phyloP scores from a whole-genome alignment of 1,140 invertebrate genomes.

The Ectropis grisescens region DNA sequence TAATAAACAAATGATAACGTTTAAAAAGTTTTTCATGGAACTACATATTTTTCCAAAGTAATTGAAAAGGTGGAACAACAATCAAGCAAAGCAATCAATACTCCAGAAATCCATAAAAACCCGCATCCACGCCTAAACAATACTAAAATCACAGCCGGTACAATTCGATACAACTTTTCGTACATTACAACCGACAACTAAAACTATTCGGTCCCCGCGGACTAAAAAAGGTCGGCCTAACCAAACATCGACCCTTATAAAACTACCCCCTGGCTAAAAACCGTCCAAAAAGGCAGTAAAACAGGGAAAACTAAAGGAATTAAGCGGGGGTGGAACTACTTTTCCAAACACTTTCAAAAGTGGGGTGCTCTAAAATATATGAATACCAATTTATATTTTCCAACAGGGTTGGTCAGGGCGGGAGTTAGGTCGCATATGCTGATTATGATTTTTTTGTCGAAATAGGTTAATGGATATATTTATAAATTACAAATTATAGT shows the following conservation, averaged over 20 bases:
- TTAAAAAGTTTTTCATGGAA: too few species aligned
- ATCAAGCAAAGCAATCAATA: too few species aligned
- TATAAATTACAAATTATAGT: too few species aligned
- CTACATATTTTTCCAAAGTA: too few species aligned
- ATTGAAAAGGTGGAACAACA: too few species aligned
- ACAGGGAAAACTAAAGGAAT: conserved; percentile 69
- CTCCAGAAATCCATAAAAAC: too few species aligned
- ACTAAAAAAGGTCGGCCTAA: conserved; percentile 62
- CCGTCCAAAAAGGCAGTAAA: conserved; percentile 62
- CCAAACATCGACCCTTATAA: conserved; percentile 66
- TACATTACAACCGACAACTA: conserved; percentile 29
- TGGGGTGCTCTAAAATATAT: conserved; percentile 51
- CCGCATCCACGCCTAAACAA: too few species aligned
- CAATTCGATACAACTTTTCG: conserved; percentile 38
- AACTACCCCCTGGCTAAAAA: conserved; percentile 44
- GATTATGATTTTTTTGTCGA: background rate
- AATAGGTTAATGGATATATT: too few species aligned
- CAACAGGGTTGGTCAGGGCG: conserved; percentile 25
- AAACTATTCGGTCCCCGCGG: conserved; percentile 44
- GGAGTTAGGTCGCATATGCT: conserved; percentile 5
- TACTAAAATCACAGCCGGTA: too few species aligned
- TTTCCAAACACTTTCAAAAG: conserved; percentile 59
- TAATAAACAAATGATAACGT: too few species aligned
- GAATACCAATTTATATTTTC: conserved; percentile 67
- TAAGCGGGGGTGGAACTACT: conserved; percentile 57